Percentiles rank a stretch among this genome's conserved stretches.
Evolutionary conservation across 2,888 invertebrate genomes (phyloP).

Genomic region (Drosophila testacea): DNA sequence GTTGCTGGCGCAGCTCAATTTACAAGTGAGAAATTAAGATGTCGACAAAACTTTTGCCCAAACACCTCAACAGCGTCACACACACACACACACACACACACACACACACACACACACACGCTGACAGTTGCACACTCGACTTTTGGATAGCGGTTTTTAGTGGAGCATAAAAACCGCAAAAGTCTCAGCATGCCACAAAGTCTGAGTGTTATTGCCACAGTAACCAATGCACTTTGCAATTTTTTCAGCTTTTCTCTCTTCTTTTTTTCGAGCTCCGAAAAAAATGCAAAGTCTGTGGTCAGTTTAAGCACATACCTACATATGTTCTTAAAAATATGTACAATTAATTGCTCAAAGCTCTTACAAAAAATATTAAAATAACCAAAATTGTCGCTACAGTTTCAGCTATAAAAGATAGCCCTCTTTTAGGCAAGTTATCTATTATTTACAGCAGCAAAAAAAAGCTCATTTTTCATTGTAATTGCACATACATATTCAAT

Average conservation of each 20-base stretch:
- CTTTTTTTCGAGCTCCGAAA: background rate
- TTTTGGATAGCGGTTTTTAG: constrained; percentile 33
- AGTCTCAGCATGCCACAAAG: constrained; percentile 69
- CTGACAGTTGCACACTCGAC: background rate
- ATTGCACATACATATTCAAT: constrained; percentile 27
- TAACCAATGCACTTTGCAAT: constrained; percentile 66
- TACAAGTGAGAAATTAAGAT: constrained; percentile 80
- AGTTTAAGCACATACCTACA: background rate
- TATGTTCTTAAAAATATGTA: background rate
- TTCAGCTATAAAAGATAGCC: background rate
- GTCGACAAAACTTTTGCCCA: constrained; percentile 71
- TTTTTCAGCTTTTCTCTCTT: constrained; percentile 13
- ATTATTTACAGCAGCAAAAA: constrained; percentile 1
- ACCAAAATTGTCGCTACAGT: background rate
- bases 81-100: constrained; percentile 25
- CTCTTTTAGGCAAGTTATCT: background rate
- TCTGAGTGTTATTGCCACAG: constrained; percentile 67
- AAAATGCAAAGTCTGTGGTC: background rate
- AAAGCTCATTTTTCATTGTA: constrained; percentile 9
- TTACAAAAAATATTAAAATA: background rate
- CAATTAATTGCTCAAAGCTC: constrained; percentile 27
- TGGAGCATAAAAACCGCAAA: constrained; percentile 50
- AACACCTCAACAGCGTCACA: constrained; percentile 55
- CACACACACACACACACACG: background rate
- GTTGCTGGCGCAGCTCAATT: constrained; percentile 77